Percentiles rank a stretch among this genome's conserved stretches.
phyloP scores from a whole-genome alignment of 2,113 vertebrate genomes.

The Ploceus nigricollis region DNA sequence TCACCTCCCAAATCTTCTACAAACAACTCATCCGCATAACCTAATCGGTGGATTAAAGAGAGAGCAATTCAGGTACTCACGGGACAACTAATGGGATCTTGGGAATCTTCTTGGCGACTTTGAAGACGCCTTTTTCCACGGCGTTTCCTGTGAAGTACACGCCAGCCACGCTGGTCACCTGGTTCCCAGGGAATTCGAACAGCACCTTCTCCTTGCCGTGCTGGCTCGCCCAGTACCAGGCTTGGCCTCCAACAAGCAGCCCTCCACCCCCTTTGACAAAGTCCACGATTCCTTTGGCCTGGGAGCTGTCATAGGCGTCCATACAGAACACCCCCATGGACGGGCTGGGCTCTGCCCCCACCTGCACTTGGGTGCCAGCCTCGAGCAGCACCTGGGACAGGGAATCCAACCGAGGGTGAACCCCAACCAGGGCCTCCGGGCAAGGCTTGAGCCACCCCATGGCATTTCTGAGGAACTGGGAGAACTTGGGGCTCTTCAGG shows the following conservation, averaged over 20 bases:
- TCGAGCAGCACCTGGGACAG: constrained; percentile 71
- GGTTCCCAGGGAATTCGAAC: constrained; percentile 82
- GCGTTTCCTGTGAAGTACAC: constrained; percentile 81
- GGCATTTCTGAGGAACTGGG: constrained; percentile 79
- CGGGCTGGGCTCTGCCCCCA: constrained; percentile 36
- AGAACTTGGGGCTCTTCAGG: constrained; percentile 69
- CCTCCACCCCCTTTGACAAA: constrained; percentile 84
- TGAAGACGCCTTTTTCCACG: constrained; percentile 66
- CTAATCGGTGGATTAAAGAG: not conserved
- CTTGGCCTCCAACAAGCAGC: constrained; percentile 84
- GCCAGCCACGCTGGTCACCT: constrained; percentile 82
- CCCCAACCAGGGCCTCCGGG: constrained; percentile 58
- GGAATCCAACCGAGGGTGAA: constrained; percentile 61
- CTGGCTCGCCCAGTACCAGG: constrained; percentile 78
- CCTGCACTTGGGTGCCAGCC: constrained; percentile 41
- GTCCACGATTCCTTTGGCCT: constrained; percentile 64
- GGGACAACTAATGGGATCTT: constrained; percentile 75
- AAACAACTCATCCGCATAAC: not conserved
- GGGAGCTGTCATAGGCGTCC: constrained; percentile 72
- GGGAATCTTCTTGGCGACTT: constrained; percentile 79
- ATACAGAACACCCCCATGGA: constrained; percentile 77
- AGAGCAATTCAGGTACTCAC: constrained; percentile 73
- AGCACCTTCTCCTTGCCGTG: constrained; percentile 75
- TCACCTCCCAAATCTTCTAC: not conserved
- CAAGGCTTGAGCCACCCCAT: constrained; percentile 82